Evolutionary conservation across 2,797 vertebrate genomes (phyloP), one percentile per base, ranked within the genome.

Genomic region (Paratrypauchen microcephalus): DNA sequence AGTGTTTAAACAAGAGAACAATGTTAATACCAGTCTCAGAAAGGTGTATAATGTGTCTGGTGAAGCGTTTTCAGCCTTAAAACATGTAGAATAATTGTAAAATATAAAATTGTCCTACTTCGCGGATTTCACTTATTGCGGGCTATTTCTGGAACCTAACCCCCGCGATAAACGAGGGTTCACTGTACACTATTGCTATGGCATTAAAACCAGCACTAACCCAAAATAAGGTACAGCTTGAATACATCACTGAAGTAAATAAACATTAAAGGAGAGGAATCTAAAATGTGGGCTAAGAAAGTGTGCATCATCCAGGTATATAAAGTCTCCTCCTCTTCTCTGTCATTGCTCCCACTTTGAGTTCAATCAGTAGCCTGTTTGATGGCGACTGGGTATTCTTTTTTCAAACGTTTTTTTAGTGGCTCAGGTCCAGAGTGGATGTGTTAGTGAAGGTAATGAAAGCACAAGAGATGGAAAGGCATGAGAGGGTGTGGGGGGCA

Each of bases 351-450:
- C 23, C 73, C 66, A 45, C 75, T 76, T 78, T 71, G 70, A 76
- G 39, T 82, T 71, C 78, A 70, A 84, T 89, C 87, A 91, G 87
- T 90, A 73, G 79, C 32, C 83, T 83, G 87, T 87, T 91, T 89
- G 77, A 89, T 71, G 11, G 1, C 12, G 18, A 12, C 39, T 81
- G 68, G 75, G 64, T 76, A 77, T 47, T 18, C 28, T 65, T 48
- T 65, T 32, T 47, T 56, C 26, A 52, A 77, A 73, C 71, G 23
- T 55, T 91, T 84, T 90, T 86, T 78, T 74, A 41, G 61, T 87
- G 87, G 85, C 83, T 2, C 16, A 23, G 60, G 82, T 88, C 86
- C 88, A 92, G 86, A 65, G 68, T 79, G 69, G 73, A 83, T 78
- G 71, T 80, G 71, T 71, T 70, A 85, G 75, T 16, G 70, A 73